phyloP scores from a whole-genome alignment of 2,888 invertebrate species.

The Crossocerus cetratus region DNA sequence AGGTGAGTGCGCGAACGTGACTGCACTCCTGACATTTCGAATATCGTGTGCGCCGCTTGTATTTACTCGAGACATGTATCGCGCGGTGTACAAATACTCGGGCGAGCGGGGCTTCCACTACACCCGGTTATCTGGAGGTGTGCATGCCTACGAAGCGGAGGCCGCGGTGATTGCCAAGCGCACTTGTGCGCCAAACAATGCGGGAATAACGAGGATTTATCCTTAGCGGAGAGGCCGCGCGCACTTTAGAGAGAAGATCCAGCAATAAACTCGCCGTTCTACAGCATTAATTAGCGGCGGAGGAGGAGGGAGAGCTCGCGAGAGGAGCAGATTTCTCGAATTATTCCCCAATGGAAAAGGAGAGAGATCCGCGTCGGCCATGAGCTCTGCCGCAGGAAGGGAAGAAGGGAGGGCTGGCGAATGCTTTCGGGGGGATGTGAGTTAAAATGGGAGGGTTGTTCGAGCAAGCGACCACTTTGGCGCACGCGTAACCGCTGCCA shows the following conservation, averaged over 20 bases:
- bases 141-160: slow-evolving; percentile 34
- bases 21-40: slow-evolving; percentile 57
- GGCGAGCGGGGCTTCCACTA: slow-evolving; percentile 39
- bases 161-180: slow-evolving; percentile 14
- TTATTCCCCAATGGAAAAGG: slow-evolving; percentile 1
- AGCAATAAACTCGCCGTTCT: too few species aligned
- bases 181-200: slow-evolving; percentile 36
- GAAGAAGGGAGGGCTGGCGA: slow-evolving; percentile 25
- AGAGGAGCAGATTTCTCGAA: slow-evolving; percentile 15
- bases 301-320: slow-evolving; percentile 28
- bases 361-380: slow-evolving; percentile 46
- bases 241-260: too few species aligned
- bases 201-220: slow-evolving; percentile 42
- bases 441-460: slow-evolving; percentile 63
- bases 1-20: slow-evolving; percentile 48
- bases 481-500: slow-evolving; percentile 74
- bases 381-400: slow-evolving; percentile 41
- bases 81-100: slow-evolving; percentile 40
- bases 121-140: too few species aligned
- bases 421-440: slow-evolving; percentile 47
- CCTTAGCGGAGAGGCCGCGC: neutral
- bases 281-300: too few species aligned
- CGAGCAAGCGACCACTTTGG: slow-evolving; percentile 64
- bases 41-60: slow-evolving; percentile 35
- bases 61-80: slow-evolving; percentile 37